These are phyloP conservation scores for Yponomeuta sedellus DNA, from an alignment of 2,888 invertebrate species.

Conservation along the genomic window DNA sequence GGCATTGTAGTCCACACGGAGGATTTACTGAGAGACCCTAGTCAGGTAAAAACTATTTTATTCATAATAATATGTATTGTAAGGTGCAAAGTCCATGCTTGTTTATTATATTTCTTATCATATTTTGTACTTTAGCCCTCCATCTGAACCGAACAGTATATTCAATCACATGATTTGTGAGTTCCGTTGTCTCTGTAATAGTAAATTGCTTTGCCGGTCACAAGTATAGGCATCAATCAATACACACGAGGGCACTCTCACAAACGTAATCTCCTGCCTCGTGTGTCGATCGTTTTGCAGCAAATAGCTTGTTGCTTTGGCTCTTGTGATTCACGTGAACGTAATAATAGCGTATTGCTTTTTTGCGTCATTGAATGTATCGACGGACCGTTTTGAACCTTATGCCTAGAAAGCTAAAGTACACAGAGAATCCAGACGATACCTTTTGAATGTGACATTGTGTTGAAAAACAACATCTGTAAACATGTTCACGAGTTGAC, in stretches of 20 bases:
- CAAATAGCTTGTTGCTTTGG: neutral
- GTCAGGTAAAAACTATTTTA: conserved; percentile 74
- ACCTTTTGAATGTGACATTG: neutral
- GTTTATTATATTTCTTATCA: no score
- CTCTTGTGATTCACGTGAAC: neutral
- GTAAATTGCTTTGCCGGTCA: no score
- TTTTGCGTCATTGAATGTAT: neutral
- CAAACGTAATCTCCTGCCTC: neutral
- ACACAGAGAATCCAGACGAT: neutral
- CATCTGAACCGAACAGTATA: no score
- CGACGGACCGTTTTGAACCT: neutral
- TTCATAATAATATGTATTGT: no score
- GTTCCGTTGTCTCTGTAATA: no score
- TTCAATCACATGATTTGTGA: no score
- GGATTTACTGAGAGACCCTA: conserved; percentile 89
- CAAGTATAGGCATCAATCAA: no score
- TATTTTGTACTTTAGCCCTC: no score
- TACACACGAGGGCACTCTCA: neutral
- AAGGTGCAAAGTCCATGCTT: no score
- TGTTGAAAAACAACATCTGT: neutral
- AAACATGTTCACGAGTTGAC: neutral
- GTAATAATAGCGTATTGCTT: neutral
- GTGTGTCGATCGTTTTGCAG: neutral
- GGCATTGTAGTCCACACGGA: conserved; percentile 96
- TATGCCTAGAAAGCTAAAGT: neutral